phyloP scores from a whole-genome alignment of 1,140 invertebrate species.

The Drosophila murphyi region DNA sequence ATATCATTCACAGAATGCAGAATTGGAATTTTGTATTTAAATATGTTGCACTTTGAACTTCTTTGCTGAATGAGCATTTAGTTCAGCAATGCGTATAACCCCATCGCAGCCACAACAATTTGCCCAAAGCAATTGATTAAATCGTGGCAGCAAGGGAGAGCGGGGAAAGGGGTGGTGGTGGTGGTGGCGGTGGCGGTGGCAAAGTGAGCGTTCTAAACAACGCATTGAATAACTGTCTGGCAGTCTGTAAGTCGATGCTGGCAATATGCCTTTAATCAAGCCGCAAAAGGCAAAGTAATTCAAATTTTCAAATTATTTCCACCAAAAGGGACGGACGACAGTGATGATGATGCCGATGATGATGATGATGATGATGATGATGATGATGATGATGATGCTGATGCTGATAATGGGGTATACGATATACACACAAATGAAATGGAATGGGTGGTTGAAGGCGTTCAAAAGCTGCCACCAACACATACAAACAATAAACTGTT shows the following conservation, averaged over 20 bases:
- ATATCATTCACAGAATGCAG: too few relatives aligned
- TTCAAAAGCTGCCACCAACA: background rate
- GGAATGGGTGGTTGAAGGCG: conserved; percentile 15
- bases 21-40: background rate
- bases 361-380: background rate
- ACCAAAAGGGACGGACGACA: conserved; percentile 42
- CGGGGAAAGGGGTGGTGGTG: background rate
- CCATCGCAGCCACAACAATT: background rate
- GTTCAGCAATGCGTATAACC: background rate
- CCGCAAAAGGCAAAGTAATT: conserved; percentile 69
- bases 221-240: background rate
- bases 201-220: background rate
- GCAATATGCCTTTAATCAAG: conserved; percentile 94
- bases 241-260: conserved; percentile 96
- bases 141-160: background rate
- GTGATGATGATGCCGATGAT: background rate
- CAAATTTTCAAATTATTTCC: conserved; percentile 80
- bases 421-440: conserved; percentile 3
- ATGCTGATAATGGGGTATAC: conserved; percentile 22
- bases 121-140: background rate
- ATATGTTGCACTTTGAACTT: background rate
- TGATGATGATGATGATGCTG: conserved; percentile 14
- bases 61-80: too few relatives aligned
- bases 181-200: too few relatives aligned
- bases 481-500: conserved; percentile 13